phyloP scores from a whole-genome alignment of 2,113 vertebrate genomes.

The Rallus limicola region DNA sequence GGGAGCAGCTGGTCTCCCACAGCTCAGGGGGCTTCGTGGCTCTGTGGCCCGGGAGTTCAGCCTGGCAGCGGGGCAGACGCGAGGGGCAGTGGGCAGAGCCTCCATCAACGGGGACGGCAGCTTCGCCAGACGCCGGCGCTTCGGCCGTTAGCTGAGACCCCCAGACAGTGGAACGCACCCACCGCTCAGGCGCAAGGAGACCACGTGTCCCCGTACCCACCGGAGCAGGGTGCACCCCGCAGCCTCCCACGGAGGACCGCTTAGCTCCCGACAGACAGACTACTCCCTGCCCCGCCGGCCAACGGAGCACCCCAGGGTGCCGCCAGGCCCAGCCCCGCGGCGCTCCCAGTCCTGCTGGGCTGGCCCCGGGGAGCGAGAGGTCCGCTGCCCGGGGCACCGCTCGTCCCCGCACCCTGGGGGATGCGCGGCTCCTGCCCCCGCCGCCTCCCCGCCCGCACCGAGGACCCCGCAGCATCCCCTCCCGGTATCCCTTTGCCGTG shows the following conservation, averaged over 20 bases:
- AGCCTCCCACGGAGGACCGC: not conserved
- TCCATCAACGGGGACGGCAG: not conserved
- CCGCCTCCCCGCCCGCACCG: not conserved
- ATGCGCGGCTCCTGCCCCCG: not conserved
- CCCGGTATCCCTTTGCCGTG: not conserved
- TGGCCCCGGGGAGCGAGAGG: not conserved
- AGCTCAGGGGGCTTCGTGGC: not conserved
- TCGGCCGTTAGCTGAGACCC: not conserved
- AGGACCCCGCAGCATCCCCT: not conserved
- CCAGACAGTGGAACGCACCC: accelerated
- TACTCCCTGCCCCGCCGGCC: not conserved
- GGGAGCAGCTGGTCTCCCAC: not conserved
- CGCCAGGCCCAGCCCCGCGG: not conserved
- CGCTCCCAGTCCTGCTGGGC: not conserved
- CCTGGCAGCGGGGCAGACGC: not conserved
- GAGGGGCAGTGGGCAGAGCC: not conserved
- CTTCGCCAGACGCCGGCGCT: not conserved
- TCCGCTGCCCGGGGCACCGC: too few species aligned
- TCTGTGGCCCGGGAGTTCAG: not conserved
- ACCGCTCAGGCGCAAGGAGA: accelerated
- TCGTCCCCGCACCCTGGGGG: not conserved
- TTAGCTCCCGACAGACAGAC: not conserved
- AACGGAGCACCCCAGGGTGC: not conserved
- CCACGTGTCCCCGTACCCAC: not conserved
- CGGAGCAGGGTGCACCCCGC: not conserved